Conservation (phyloP, 92 coral and sea anemone genomes). For the Isaurus tuberculatus region DNA sequence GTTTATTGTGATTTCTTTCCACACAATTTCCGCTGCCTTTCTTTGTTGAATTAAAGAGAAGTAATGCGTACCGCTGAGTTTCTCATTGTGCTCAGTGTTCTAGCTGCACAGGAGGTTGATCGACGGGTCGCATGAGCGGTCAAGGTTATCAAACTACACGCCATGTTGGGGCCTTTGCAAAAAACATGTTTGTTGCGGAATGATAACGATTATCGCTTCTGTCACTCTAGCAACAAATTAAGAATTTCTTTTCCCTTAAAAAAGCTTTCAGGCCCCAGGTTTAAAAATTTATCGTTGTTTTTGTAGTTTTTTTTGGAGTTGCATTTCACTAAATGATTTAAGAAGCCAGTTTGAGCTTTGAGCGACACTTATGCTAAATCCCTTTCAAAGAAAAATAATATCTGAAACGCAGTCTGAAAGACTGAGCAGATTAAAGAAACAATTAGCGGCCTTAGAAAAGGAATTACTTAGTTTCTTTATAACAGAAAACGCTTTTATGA, state of each 20-base stretch:
- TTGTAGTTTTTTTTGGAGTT: neutral
- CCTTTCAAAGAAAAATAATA: neutral
- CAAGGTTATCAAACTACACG: constrained; percentile 27
- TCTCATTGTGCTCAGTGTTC: constrained; percentile 13
- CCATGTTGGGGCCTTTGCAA: constrained; percentile 38
- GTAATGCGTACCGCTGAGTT: constrained; percentile 14
- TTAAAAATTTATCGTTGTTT: neutral
- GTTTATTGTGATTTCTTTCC: constrained; percentile 32
- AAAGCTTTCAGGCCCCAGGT: neutral
- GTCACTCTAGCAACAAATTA: neutral
- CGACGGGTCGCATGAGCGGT: constrained; percentile 9
- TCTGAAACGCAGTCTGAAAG: neutral
- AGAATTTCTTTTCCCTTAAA: neutral
- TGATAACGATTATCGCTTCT: constrained; percentile 32
- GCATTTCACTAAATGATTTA: neutral
- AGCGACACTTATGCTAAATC: neutral
- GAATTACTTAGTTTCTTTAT: constrained; percentile 12
- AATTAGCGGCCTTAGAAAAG: neutral
- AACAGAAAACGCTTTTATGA: neutral
- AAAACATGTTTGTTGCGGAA: constrained; percentile 8
- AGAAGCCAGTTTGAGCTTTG: neutral
- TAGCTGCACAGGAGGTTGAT: constrained; percentile 34
- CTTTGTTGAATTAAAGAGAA: constrained; percentile 48
- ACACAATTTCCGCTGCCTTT: constrained; percentile 30
- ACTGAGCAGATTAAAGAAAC: neutral